phyloP scores from a whole-genome alignment of 2,797 vertebrate genomes.

The Scarus forsteni region DNA sequence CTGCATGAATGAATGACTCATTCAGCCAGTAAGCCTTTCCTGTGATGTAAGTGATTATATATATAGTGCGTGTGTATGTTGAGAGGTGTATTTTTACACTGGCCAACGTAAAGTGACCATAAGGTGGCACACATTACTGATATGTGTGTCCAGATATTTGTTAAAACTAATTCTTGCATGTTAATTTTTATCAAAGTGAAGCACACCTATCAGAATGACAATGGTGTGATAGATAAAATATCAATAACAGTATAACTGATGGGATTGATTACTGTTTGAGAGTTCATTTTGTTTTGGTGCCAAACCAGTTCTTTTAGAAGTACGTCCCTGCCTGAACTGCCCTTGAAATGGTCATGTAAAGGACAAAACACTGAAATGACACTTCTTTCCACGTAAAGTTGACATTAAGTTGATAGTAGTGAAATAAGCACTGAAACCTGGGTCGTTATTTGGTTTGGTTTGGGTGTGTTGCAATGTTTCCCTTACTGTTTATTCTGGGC shows the following conservation, averaged over 20 bases:
- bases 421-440: too few relatives aligned
- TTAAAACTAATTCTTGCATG: neutral
- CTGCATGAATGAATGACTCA: constrained; percentile 22
- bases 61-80: constrained; percentile 13
- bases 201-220: neutral
- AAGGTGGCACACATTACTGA: neutral
- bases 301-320: neutral
- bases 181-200: neutral
- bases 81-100: neutral
- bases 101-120: neutral
- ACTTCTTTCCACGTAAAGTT: too few relatives aligned
- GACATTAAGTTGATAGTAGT: too few relatives aligned
- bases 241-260: too few relatives aligned
- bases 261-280: too few relatives aligned
- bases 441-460: too few relatives aligned
- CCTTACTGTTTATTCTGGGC: too few relatives aligned
- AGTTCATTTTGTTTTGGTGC: too few relatives aligned
- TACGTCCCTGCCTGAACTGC: too few relatives aligned
- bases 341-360: too few relatives aligned
- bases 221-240: neutral
- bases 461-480: too few relatives aligned
- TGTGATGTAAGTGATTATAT: constrained; percentile 6
- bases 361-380: too few relatives aligned
- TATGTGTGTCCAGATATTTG: neutral
- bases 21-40: constrained; percentile 18